phyloP scores from a whole-genome alignment of 2,888 invertebrate species.

The Lepetodrilus schrolli region DNA sequence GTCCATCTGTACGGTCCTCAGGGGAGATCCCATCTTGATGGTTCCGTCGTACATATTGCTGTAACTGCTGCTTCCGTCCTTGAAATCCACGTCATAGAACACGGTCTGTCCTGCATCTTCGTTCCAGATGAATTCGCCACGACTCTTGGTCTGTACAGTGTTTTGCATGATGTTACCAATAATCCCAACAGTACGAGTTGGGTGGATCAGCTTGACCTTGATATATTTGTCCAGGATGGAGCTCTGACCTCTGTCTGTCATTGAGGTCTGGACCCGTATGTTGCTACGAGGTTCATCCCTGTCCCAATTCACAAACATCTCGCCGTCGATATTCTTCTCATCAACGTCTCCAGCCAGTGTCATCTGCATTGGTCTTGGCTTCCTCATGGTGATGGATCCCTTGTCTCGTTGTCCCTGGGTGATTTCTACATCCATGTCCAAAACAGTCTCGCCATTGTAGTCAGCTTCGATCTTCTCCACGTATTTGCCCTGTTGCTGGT shows the following conservation, averaged over 20 bases:
- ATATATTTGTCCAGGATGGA: slow-evolving; percentile 43
- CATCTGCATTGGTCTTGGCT: slow-evolving; percentile 55
- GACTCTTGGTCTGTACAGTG: slow-evolving; percentile 34
- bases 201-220: slow-evolving; percentile 43
- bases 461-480: slow-evolving; percentile 32
- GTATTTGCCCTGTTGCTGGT: neutral
- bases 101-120: slow-evolving; percentile 37
- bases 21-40: slow-evolving; percentile 48
- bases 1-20: slow-evolving; percentile 39
- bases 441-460: slow-evolving; percentile 34
- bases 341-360: slow-evolving; percentile 42
- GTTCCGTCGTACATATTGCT: slow-evolving; percentile 35
- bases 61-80: slow-evolving; percentile 28
- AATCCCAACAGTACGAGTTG: slow-evolving; percentile 51
- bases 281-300: slow-evolving; percentile 49
- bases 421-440: slow-evolving; percentile 38
- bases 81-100: slow-evolving; percentile 37
- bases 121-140: slow-evolving; percentile 52
- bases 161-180: slow-evolving; percentile 40
- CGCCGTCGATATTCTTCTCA: slow-evolving; percentile 47
- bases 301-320: slow-evolving; percentile 66
- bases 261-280: slow-evolving; percentile 47
- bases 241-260: slow-evolving; percentile 44
- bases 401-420: slow-evolving; percentile 24
- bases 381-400: slow-evolving; percentile 43